Percentiles rank a stretch among this genome's conserved stretches.
phyloP scores from a whole-genome alignment of 2,888 invertebrate genomes.

The Pollenia angustigena region DNA sequence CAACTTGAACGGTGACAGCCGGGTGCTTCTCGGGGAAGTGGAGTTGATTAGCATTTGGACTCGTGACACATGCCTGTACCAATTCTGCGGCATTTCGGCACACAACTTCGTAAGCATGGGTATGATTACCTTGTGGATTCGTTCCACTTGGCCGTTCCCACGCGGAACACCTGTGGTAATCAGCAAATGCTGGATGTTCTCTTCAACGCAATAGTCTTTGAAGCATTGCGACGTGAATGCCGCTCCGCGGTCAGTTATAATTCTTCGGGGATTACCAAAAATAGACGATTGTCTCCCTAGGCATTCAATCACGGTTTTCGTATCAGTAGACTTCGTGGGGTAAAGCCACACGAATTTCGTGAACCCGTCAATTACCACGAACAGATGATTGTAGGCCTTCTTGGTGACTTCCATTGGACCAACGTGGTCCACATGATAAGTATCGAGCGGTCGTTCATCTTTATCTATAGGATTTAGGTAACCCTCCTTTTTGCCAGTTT shows the following conservation, averaged over 20 bases:
- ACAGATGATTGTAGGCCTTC: constrained; percentile 39
- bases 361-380: constrained; percentile 44
- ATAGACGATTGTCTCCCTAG: constrained; percentile 30
- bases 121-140: constrained; percentile 71
- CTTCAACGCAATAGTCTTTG: too few species aligned
- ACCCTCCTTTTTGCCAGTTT: constrained; percentile 26
- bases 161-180: constrained; percentile 66
- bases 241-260: constrained; percentile 41
- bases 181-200: too few species aligned
- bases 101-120: constrained; percentile 78
- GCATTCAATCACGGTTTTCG: constrained; percentile 35
- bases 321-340: constrained; percentile 59
- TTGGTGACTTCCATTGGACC: constrained; percentile 45
- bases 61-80: constrained; percentile 67
- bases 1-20: constrained; percentile 52
- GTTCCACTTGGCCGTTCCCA: constrained; percentile 71
- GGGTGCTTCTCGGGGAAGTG: constrained; percentile 55
- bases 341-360: constrained; percentile 61
- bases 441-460: constrained; percentile 5
- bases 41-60: constrained; percentile 72
- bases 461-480: constrained; percentile 39
- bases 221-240: too few species aligned
- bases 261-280: constrained; percentile 39
- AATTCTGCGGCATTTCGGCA: constrained; percentile 76
- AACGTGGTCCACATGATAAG: constrained; percentile 47